Evolutionary conservation across 1,140 invertebrate genomes (phyloP).

Genomic region (Bathynomus jamesi): DNA sequence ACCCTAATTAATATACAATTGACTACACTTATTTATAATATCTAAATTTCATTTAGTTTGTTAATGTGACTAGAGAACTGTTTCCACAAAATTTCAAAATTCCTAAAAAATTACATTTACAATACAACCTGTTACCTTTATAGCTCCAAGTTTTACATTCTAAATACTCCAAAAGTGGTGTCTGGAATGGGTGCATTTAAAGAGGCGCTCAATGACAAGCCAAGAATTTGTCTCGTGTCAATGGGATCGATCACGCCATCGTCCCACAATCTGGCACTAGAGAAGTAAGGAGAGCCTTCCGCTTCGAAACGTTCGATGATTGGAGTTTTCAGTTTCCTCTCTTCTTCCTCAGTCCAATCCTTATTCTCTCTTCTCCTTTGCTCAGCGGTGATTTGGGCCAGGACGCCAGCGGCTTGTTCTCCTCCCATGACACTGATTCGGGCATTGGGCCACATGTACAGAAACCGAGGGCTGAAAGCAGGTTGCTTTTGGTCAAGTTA

Average conservation of each 20-base stretch:
- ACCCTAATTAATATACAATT: no score
- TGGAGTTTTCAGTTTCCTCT: slow-evolving; percentile 69
- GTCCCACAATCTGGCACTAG: slow-evolving; percentile 89
- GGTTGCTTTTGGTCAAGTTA: no score
- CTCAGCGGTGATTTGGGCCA: slow-evolving; percentile 75
- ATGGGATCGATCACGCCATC: slow-evolving; percentile 92
- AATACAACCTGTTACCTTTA: no score
- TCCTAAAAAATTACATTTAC: no score
- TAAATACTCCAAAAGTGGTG: slow-evolving; percentile 82
- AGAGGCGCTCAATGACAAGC: slow-evolving; percentile 73
- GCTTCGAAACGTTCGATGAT: slow-evolving; percentile 83
- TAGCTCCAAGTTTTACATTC: slow-evolving; percentile 86
- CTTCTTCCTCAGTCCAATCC: slow-evolving; percentile 59
- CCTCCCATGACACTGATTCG: slow-evolving; percentile 94
- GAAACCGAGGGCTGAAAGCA: slow-evolving; percentile 70
- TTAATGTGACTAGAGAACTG: no score
- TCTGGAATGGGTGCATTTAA: slow-evolving; percentile 68
- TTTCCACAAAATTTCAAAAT: no score
- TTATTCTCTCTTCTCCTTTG: slow-evolving; percentile 68
- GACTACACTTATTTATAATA: no score
- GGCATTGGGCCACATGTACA: slow-evolving; percentile 96
- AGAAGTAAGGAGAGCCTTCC: slow-evolving; percentile 87
- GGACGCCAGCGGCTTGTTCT: slow-evolving; percentile 84
- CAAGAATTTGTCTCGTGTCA: slow-evolving; percentile 75
- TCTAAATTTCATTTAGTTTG: no score